Conservation (phyloP, 2,888 invertebrate genomes). For the Aquatica leii region DNA sequence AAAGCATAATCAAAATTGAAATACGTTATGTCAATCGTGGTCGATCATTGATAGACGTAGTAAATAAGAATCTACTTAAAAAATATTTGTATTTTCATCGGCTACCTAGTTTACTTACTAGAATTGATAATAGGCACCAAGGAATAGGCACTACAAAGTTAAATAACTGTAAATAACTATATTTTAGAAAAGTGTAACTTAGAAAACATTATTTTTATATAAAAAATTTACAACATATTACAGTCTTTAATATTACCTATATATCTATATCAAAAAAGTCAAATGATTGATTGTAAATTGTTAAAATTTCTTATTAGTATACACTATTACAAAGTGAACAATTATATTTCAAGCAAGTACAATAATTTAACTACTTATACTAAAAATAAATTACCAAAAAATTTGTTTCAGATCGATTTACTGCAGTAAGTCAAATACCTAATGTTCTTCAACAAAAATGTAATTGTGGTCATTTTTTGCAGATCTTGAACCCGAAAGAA, state of each 20-base stretch:
- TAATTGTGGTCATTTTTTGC: conserved; percentile 3
- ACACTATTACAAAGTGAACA: too few relatives aligned
- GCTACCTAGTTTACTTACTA: not conserved
- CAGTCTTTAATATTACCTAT: not conserved
- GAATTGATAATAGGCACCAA: too few relatives aligned
- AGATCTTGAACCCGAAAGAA: conserved; percentile 1
- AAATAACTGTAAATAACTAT: conserved; percentile 5
- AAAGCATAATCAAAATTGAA: not conserved
- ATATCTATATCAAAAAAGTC: not conserved
- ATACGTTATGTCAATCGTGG: too few relatives aligned
- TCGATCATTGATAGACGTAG: not conserved
- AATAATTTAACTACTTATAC: not conserved
- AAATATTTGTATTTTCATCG: not conserved
- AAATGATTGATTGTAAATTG: too few relatives aligned
- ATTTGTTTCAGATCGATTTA: conserved; percentile 1
- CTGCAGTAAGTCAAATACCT: not conserved
- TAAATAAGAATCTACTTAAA: not conserved
- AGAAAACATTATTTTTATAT: too few relatives aligned
- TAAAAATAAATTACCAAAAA: conserved; percentile 5
- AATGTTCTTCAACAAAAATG: not conserved
- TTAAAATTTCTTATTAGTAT: too few relatives aligned
- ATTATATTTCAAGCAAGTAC: not conserved
- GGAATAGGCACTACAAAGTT: not conserved
- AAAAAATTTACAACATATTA: too few relatives aligned
- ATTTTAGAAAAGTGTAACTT: not conserved